Percentiles rank a stretch among this genome's conserved stretches.
phyloP scores from a whole-genome alignment of 2,113 vertebrate genomes.

The Tretioscincus oriximinensis region DNA sequence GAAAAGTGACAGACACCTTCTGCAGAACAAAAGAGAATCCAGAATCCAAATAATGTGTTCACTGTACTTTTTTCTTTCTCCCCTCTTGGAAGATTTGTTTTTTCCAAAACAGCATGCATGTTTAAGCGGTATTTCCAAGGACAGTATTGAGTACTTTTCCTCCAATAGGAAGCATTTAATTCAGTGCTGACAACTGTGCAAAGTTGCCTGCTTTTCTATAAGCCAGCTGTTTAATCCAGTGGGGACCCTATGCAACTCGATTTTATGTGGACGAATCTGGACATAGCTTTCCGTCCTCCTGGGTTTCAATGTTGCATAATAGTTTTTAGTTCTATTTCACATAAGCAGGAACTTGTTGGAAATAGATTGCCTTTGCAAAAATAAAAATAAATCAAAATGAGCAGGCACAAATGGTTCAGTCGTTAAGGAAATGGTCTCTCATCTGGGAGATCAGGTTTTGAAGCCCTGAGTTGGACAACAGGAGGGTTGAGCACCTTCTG shows the following conservation, averaged over 20 bases:
- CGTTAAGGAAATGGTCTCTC: no score
- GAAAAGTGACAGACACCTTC: not conserved
- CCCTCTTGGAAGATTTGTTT: slow-evolving; percentile 3
- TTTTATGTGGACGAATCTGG: not conserved
- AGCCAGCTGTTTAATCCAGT: not conserved
- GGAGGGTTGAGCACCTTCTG: no score
- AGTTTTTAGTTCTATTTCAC: slow-evolving; percentile 35
- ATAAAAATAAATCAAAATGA: slow-evolving; percentile 36
- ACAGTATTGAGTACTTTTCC: not conserved
- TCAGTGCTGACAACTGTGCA: slow-evolving; percentile 22
- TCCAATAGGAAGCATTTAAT: not conserved
- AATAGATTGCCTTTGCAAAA: not conserved
- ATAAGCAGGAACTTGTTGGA: slow-evolving; percentile 29
- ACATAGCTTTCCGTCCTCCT: not conserved
- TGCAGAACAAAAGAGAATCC: not conserved
- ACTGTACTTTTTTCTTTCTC: not conserved
- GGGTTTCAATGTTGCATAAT: not conserved
- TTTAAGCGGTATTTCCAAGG: not conserved
- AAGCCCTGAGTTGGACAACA: no score
- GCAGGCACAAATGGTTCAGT: no score
- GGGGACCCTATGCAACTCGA: no score
- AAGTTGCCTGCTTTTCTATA: not conserved
- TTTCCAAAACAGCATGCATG: not conserved
- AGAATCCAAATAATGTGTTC: no score
- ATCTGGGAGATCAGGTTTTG: no score